Conservation (phyloP, 2,888 invertebrate species). For the Malthinus flaveolus region DNA sequence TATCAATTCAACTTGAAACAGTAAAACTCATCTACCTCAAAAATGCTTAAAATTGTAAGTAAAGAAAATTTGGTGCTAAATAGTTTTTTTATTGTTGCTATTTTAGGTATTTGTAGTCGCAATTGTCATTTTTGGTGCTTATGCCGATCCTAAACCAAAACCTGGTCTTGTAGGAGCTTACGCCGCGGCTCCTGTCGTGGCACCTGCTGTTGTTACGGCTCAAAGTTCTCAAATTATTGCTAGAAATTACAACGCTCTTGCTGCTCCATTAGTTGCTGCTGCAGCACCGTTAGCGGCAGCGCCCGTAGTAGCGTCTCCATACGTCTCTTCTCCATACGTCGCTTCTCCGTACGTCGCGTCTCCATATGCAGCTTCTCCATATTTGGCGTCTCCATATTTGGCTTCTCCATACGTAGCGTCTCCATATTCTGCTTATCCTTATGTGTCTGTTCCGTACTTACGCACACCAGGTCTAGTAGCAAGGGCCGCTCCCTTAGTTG, state of each 20-base stretch:
- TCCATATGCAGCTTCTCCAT: constrained; percentile 12
- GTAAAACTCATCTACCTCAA: background rate
- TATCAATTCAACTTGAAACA: background rate
- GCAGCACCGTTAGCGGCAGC: background rate
- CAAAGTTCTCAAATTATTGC: constrained; percentile 67
- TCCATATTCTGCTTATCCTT: constrained; percentile 24
- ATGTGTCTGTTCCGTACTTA: constrained; percentile 41
- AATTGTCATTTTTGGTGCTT: constrained; percentile 39
- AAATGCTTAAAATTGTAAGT: constrained; percentile 6
- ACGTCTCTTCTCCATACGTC: constrained; percentile 50
- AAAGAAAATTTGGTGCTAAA: background rate
- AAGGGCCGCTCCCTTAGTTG: constrained; percentile 29
- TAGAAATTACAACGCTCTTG: constrained; percentile 64
- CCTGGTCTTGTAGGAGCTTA: constrained; percentile 45
- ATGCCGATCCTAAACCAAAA: constrained; percentile 43
- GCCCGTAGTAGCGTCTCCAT: constrained; percentile 35
- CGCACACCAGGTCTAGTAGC: constrained; percentile 9
- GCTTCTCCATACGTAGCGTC: constrained; percentile 25
- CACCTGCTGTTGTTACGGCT: constrained; percentile 61
- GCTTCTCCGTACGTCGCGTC: constrained; percentile 37
- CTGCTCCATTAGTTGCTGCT: constrained; percentile 37
- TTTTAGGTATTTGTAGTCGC: constrained; percentile 29
- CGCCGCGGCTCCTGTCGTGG: constrained; percentile 39
- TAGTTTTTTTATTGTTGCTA: background rate
- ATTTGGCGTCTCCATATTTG: constrained; percentile 33